phyloP scores from a whole-genome alignment of 1,140 invertebrate genomes.

The Pogonomyrmex californicus region DNA sequence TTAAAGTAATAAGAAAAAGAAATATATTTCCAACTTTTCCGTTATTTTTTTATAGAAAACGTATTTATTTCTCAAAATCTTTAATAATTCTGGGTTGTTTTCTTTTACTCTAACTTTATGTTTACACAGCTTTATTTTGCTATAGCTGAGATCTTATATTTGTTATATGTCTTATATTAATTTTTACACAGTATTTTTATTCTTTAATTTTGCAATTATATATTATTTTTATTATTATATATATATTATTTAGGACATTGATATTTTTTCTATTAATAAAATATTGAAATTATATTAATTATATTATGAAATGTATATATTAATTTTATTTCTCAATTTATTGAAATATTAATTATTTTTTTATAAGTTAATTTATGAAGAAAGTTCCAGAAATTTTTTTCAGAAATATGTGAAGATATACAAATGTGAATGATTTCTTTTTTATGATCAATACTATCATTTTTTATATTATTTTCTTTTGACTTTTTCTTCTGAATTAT shows the following conservation, averaged over 20 bases:
- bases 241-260: neutral
- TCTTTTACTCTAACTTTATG: neutral
- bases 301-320: neutral
- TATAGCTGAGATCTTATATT: neutral
- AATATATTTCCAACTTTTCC: constrained; percentile 13
- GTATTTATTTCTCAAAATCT: constrained; percentile 16
- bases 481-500: neutral
- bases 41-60: neutral
- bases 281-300: neutral
- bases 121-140: neutral
- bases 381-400: too few relatives aligned
- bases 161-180: neutral
- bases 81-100: constrained; percentile 23
- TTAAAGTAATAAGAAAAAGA: neutral
- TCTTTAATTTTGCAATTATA: neutral
- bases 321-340: constrained; percentile 11
- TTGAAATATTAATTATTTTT: neutral
- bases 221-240: too few relatives aligned
- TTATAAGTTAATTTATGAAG: neutral
- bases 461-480: neutral
- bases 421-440: neutral
- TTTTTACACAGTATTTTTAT: neutral
- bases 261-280: neutral
- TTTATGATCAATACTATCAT: neutral
- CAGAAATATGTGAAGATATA: too few relatives aligned